Evolutionary conservation across 2,888 invertebrate species (phyloP), one percentile per base, ranked within the genome.

Genomic region (Plagodis pulveraria): DNA sequence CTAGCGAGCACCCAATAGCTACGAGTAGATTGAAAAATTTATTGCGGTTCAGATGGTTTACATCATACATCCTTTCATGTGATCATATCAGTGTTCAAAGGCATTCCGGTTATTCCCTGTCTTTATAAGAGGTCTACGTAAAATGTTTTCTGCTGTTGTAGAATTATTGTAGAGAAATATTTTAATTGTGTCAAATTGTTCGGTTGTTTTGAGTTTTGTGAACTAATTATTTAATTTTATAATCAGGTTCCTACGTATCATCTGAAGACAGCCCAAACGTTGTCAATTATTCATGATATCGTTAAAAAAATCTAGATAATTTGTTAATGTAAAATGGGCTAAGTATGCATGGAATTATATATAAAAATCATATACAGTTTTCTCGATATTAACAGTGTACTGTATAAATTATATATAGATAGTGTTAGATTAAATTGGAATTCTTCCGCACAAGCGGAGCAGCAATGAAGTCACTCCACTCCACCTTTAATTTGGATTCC

Each of bases 401-500:
- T 45, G n/a, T 38, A 44, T 12, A 43, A 4, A 10, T 33, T 10
- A 45, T 45, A 33, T 34, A 42, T 46, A 5, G 58, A 69, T 66
- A 61, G 71, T 76, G 71, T 74, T 70, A 72, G 65, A 69, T 69
- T 73, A 71, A 71, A 48, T 48, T 40, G 74, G 36, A 77, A 74
- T 78, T 76, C 72, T 74, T 76, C 58, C 70, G 66, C 66, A 66
- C 63, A 67, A 66, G 66, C 65, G 61, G 61, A 58, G 62, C 56
- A 64, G 65, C 68, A 62, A 49, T 52, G 68, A 70, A 65, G 62
- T 66, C 58, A 62, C 58, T 67, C 48, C 36, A 36, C 67, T 61
- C 4, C 22, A 22, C 72, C 74, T 78, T 74, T 77, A 69, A 80
- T 83, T 78, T 73, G 69, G 73, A 78, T 75, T 73, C 70, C 72